A percentile compares a stretch with the other conserved stretches of the same genome.
These are phyloP conservation scores for Ophioninae sp. DNA, from an alignment of 2,888 invertebrate genomes.

Conservation along the genomic window DNA sequence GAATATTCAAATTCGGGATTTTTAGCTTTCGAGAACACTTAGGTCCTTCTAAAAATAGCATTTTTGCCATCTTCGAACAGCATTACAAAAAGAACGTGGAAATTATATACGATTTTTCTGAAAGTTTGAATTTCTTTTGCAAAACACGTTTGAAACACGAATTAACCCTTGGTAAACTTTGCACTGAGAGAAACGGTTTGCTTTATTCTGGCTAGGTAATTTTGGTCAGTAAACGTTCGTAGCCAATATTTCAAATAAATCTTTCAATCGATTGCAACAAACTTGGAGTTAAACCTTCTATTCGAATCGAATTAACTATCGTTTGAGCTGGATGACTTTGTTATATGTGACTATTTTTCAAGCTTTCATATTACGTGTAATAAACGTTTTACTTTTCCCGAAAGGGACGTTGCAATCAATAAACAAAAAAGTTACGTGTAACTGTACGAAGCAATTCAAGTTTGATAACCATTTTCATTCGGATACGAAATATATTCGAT, in stretches of 20 bases:
- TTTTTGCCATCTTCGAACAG: background rate
- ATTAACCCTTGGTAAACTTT: background rate
- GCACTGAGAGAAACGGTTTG: background rate
- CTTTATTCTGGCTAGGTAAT: background rate
- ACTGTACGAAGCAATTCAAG: too few relatives aligned
- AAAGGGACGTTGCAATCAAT: too few relatives aligned
- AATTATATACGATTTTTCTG: background rate
- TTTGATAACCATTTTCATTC: background rate
- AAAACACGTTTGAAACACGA: background rate
- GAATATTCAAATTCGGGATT: too few relatives aligned
- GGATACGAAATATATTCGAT: background rate
- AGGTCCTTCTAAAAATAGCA: background rate
- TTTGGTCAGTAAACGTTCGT: background rate
- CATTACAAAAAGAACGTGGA: background rate
- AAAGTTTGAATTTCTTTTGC: background rate
- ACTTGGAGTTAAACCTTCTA: background rate
- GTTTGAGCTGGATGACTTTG: too few relatives aligned
- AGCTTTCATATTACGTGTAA: too few relatives aligned
- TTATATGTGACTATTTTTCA: too few relatives aligned
- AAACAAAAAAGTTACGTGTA: too few relatives aligned
- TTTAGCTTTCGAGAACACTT: background rate
- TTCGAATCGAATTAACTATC: too few relatives aligned
- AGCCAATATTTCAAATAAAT: background rate
- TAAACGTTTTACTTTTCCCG: too few relatives aligned
- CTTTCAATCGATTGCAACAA: background rate